These are phyloP conservation scores for Irena cyanogastra DNA, from an alignment of 2,113 vertebrate genomes.

Conservation along the genomic window DNA sequence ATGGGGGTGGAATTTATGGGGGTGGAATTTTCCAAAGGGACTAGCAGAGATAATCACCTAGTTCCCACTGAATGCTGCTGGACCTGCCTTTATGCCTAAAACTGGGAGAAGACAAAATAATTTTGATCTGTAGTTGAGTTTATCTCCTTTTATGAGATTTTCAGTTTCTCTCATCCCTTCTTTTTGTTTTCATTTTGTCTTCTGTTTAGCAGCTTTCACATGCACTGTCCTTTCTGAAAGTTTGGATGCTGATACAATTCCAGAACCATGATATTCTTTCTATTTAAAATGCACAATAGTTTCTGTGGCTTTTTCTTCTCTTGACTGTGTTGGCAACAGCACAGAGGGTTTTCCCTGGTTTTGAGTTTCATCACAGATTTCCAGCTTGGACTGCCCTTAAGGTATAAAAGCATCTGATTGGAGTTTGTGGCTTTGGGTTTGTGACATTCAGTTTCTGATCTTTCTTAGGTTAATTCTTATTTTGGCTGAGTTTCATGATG, in stretches of 20 bases:
- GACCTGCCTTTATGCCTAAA: neutral
- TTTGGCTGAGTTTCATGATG: neutral
- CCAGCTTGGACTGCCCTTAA: neutral
- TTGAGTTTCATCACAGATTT: neutral
- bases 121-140: neutral
- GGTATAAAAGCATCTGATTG: constrained; percentile 13
- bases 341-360: neutral
- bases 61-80: neutral
- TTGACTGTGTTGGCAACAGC: neutral
- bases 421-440: neutral
- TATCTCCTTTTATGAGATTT: neutral
- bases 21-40: neutral
- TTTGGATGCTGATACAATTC: neutral
- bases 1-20: neutral
- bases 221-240: neutral
- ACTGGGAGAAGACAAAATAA: neutral
- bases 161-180: neutral
- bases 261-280: neutral
- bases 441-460: neutral
- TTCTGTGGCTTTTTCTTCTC: neutral
- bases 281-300: neutral
- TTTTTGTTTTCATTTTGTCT: neutral
- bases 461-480: neutral
- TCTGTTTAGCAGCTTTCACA: neutral
- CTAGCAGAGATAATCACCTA: neutral